A percentile compares a stretch with the other conserved stretches of the same genome.
These are phyloP conservation scores for Pseudanteris insignis DNA, from an alignment of 2,888 invertebrate genomes.

Conservation along the genomic window DNA sequence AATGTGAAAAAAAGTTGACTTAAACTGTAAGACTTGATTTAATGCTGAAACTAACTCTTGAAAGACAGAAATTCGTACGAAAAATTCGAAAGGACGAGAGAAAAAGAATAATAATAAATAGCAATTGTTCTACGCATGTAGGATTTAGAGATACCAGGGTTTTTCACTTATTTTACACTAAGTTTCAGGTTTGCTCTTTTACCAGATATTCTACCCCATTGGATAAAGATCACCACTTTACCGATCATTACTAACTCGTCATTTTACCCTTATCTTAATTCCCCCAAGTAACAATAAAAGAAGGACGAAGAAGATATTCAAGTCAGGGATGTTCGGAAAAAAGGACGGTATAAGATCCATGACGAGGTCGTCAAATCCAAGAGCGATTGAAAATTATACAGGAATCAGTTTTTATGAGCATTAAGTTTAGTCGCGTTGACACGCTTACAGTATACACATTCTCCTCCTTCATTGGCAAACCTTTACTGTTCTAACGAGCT, in stretches of 20 bases:
- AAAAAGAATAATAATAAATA: too few relatives aligned
- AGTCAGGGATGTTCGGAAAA: slow-evolving; percentile 19
- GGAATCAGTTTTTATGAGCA: slow-evolving; percentile 66
- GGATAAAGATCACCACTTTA: slow-evolving; percentile 65
- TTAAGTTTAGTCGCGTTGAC: slow-evolving; percentile 55
- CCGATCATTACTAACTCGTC: slow-evolving; percentile 67
- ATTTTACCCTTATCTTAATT: slow-evolving; percentile 63
- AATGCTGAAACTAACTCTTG: slow-evolving; percentile 6
- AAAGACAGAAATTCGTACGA: not conserved
- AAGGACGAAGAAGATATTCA: slow-evolving; percentile 44
- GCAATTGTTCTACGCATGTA: too few relatives aligned
- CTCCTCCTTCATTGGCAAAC: slow-evolving; percentile 35
- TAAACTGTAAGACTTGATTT: slow-evolving; percentile 16
- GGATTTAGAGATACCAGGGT: slow-evolving; percentile 26
- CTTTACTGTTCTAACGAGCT: slow-evolving; percentile 17
- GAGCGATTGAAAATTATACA: slow-evolving; percentile 67
- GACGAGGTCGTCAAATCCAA: slow-evolving; percentile 66
- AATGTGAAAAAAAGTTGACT: slow-evolving; percentile 40
- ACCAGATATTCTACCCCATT: slow-evolving; percentile 57
- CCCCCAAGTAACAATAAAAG: slow-evolving; percentile 46
- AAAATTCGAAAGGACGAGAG: too few relatives aligned
- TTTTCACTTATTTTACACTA: slow-evolving; percentile 36
- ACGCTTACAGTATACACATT: slow-evolving; percentile 47
- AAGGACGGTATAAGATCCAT: slow-evolving; percentile 49
- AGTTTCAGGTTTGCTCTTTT: slow-evolving; percentile 37